These are phyloP conservation scores for Helicoverpa zea DNA, from an alignment of 1,140 invertebrate species.

Conservation along the genomic window DNA sequence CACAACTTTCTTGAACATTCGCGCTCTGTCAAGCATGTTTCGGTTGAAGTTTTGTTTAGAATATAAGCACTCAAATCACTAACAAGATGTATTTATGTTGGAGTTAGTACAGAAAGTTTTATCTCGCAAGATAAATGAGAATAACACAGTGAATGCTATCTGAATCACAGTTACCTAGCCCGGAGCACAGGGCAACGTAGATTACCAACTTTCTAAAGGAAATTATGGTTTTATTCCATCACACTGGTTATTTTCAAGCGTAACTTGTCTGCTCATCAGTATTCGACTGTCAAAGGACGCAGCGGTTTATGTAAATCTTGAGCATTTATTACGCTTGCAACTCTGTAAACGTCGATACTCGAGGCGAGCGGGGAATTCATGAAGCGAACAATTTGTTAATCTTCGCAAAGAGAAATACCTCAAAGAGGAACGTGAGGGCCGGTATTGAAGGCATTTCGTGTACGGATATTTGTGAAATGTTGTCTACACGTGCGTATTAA, in stretches of 20 bases:
- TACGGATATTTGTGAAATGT: slow-evolving; percentile 56
- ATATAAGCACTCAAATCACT: background rate
- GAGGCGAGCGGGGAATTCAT: slow-evolving; percentile 57
- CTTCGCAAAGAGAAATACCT: slow-evolving; percentile 57
- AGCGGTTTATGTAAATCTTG: slow-evolving; percentile 75
- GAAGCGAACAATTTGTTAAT: slow-evolving; percentile 68
- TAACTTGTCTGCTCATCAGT: slow-evolving; percentile 67
- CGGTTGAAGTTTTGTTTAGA: slow-evolving; percentile 1
- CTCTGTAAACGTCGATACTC: slow-evolving; percentile 67
- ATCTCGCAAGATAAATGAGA: slow-evolving; percentile 41
- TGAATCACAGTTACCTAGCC: slow-evolving; percentile 44
- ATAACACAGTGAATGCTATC: slow-evolving; percentile 43
- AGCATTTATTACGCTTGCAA: slow-evolving; percentile 70
- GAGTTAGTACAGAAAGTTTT: slow-evolving; percentile 32
- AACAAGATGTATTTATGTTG: slow-evolving; percentile 10
- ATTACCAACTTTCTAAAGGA: slow-evolving; percentile 55
- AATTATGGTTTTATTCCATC: slow-evolving; percentile 66
- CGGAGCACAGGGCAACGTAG: slow-evolving; percentile 39
- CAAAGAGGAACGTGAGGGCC: slow-evolving; percentile 49
- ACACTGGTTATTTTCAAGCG: slow-evolving; percentile 59
- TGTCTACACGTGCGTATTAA: slow-evolving; percentile 50
- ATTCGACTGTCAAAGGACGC: slow-evolving; percentile 70
- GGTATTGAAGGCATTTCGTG: slow-evolving; percentile 56
- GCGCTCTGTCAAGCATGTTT: background rate
- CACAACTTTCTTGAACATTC: slow-evolving; percentile 10